Base-by-base conservation (phyloP, 2,888 invertebrate species). In the Diadromus collaris region DNA sequence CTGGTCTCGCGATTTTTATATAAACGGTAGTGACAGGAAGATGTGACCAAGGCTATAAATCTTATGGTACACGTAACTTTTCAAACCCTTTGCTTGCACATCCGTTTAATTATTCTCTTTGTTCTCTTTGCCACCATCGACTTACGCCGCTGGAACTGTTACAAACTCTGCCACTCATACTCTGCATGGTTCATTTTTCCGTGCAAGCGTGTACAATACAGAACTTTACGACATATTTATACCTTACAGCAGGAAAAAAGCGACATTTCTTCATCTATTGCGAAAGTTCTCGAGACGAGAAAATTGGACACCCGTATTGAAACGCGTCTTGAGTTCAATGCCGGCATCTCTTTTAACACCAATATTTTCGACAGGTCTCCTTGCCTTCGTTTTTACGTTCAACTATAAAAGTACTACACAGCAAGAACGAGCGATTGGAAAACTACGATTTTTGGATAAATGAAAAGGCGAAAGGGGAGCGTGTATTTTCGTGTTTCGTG, bases 31-130 rank as follows among this genome's bases (percentile, higher is more conserved):
- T 54, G 24, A 67, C 46, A 32, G 19, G 32, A 65, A n/a, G n/a
- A 29, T 19, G 48, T 19, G 65, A 38, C 51, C 51, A 54, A 67
- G 51, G 3, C n/a, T 54, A 6, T 27, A 54, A 67, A 67, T 67
- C 24, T 54, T 41, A 67, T 54, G 38, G 38, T 34, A 41, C 51
- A 21, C 38, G 34, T 24, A 38, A 41, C 46, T 41, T 67, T 67
- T 54, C 27, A 21, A 38, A 21, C 9, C 67, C 32, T 6, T 29
- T 32, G 13, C 65, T 65, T 34, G 21, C 19, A 51, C 65, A 34
- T 51, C 77, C 78, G 79, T 82, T 79, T 85, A 83, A 80, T 80
- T 77, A 71, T 74, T 81, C 72, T 56, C 75, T 24, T 74, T 65
- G 29, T 41, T 44, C 44, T n/a, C n/a, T 46, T 24, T 3, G 51